Conservation (phyloP, 2,797 vertebrate genomes). For the Vespertilio murinus region DNA sequence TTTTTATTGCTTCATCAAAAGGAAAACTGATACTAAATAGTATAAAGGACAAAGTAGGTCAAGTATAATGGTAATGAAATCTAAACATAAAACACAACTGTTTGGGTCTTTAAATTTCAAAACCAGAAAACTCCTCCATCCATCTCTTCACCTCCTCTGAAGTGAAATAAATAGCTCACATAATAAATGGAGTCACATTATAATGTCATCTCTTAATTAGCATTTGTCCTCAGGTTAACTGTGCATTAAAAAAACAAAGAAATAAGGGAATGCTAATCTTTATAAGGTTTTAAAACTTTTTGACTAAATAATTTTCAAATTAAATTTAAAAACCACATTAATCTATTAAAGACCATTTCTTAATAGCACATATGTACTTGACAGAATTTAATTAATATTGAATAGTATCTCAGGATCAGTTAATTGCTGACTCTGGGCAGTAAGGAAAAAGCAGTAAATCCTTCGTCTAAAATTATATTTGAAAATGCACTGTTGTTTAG, state of each 20-base stretch:
- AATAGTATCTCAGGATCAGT: background rate
- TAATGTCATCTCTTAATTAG: constrained; percentile 1
- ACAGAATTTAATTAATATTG: constrained; percentile 1
- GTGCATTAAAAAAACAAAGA: background rate
- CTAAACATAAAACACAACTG: background rate
- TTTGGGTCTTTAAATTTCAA: background rate
- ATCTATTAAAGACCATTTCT: background rate
- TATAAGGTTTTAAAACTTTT: background rate
- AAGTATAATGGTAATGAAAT: constrained; percentile 23
- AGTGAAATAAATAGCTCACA: background rate
- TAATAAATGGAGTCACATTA: background rate
- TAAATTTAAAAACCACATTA: background rate
- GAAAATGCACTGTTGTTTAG: background rate
- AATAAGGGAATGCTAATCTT: background rate
- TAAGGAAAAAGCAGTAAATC: background rate
- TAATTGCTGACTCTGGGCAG: background rate
- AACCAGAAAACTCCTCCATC: background rate
- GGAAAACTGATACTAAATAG: constrained; percentile 67
- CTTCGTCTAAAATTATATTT: background rate
- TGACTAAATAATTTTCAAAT: constrained; percentile 2
- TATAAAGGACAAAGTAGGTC: constrained; percentile 46
- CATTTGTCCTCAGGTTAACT: background rate
- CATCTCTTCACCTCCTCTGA: background rate
- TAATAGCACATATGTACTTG: background rate
- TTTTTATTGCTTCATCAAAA: constrained; percentile 76